Evolutionary conservation across 2,797 vertebrate species (phyloP), one percentile per base, ranked within the genome.

Genomic region (Lophotriccus pileatus): DNA sequence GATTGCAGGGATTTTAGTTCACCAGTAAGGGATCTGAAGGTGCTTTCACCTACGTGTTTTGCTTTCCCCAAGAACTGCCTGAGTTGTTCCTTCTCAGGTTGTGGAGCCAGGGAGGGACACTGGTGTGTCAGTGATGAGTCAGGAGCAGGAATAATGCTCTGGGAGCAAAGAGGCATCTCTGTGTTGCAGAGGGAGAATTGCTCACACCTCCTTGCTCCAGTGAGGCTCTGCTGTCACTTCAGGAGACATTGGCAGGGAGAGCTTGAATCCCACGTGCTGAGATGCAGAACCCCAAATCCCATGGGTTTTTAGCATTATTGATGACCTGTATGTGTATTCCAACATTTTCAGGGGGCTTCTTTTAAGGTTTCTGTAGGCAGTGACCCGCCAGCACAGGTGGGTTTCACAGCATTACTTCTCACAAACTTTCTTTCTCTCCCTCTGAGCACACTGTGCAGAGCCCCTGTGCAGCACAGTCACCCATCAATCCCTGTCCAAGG

Each of bases 181-280:
- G 10, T 25, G 12, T 10, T 12, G 34, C 13, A 23, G 7, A 50
- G 52, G 7, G 5, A 12, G 37, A 6, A 55, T 70, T 60, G 32
- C 56, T 63, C 64, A 5, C 32, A 46, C 41, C 56, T 25, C 4
- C n/a, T 27, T 1, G 0, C n/a, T 80, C 56, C 74, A 34, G 64
- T 28, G 15, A 23, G 41, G 25, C 39, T 13, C 66, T 86, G 69
- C 46, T 72, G 14, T 56, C 34, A 4, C 58, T 72, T 41, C 77
- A 24, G 62, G 10, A 23, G 36, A 3, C 17, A 0, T 2, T 78
- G 85, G 12, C 72, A 34, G 58, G 50, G 68, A 24, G 21, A 62
- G 36, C 1, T 62, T 46, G n/a, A 36, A 30, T 12, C 12, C 20
- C 79, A 6, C 6, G 5, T 0, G 2, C 49, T 53, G 66, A 53